phyloP scores from a whole-genome alignment of 1,140 invertebrate species.

The Laupala kohalensis region DNA sequence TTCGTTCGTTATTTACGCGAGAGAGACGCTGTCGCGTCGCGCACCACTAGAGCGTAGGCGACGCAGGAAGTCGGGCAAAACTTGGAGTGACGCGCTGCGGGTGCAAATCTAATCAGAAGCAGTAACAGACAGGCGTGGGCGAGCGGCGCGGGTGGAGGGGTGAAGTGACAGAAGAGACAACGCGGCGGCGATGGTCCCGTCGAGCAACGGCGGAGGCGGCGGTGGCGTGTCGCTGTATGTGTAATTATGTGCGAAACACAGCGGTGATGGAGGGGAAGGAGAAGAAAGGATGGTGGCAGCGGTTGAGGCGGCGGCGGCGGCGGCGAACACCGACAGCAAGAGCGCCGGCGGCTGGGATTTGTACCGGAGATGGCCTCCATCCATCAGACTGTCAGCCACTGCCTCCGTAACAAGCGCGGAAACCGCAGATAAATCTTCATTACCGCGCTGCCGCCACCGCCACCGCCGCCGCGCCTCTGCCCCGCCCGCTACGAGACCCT shows the following conservation, averaged over 20 bases:
- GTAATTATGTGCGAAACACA: constrained; percentile 8
- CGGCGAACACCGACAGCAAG: no score
- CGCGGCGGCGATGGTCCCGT: background rate
- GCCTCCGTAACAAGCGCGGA: constrained; percentile 3
- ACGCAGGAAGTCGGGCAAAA: background rate
- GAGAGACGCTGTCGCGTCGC: background rate
- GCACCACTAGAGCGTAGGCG: background rate
- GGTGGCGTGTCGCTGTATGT: background rate
- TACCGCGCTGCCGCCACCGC: background rate
- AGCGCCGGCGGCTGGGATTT: constrained; percentile 1
- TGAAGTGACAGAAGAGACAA: background rate
- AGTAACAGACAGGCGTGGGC: background rate
- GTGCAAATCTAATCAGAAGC: background rate
- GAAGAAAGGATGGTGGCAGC: no score
- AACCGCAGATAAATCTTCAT: constrained; percentile 10
- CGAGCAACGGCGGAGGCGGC: background rate
- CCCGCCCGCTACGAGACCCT: no score
- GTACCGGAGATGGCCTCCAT: constrained; percentile 6
- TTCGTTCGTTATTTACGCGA: background rate
- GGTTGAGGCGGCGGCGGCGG: background rate
- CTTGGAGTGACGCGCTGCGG: background rate
- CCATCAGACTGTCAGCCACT: background rate
- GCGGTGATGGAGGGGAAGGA: no score
- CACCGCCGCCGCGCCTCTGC: no score
- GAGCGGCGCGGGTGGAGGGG: background rate